Evolutionary conservation across 2,888 invertebrate genomes (phyloP), one percentile per base, ranked within the genome.

Genomic region (Graphium colonna): DNA sequence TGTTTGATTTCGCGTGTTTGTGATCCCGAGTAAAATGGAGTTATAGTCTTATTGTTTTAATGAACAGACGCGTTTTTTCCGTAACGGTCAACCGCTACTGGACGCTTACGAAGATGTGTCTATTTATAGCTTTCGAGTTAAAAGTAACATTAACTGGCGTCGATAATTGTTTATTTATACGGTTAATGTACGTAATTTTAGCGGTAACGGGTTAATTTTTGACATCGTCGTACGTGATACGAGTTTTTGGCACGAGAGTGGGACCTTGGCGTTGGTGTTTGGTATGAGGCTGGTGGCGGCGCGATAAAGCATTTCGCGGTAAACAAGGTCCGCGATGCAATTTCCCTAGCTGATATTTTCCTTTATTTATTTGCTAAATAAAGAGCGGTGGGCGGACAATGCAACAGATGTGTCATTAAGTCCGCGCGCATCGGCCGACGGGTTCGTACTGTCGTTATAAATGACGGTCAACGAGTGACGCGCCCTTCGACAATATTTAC

Each of bases 391-490:
- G 51, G 45, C 45, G 44, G 60, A 59, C 54, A 63, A 64, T 57
- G 65, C 69, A 79, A 78, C 87, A 87, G 87, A 88, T 88, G 87
- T 82, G 69, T 59, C 63, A 64, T 67, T 59, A 61, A 64, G 62
- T 64, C 69, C 67, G 71, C 74, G 68, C 65, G 70, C 73, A 78
- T 75, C 75, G 73, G 66, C 64, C 63, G 71, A 81, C 81, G 79
- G 77, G 75, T 65, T 69, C 68, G 72, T 79, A 75, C 79, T 82
- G 81, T 82, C 78, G 79, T 82, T 80, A 79, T 77, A 79, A 82
- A 84, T 80, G 82, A 75, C 69, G 60, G 63, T 69, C 73, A 68
- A 70, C 68, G 61, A 59, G 62, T 70, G 77, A 75, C 78, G 70
- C 73, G 73, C 82, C 85, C 85, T 79, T 73, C 77, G 64, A 69